These are phyloP conservation scores for Protobothrops flavoviridis DNA, from an alignment of 2,113 vertebrate genomes.

Conservation along the genomic window DNA sequence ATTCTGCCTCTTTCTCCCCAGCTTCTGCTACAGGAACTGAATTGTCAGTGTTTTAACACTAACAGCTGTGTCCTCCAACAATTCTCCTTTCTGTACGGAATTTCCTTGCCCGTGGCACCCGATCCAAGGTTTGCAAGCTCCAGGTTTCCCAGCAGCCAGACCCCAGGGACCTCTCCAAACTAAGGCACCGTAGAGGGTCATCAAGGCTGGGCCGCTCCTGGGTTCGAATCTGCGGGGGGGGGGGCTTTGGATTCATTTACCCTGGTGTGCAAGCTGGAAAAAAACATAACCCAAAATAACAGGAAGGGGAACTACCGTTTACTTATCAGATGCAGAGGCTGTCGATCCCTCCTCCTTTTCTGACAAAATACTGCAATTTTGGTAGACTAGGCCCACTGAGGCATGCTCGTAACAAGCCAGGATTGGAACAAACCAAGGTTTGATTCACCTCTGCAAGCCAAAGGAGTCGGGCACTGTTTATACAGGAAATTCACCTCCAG, in stretches of 20 bases:
- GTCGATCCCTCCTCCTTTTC: not conserved
- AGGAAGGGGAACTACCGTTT: not conserved
- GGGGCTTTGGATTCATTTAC: not conserved
- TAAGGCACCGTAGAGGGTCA: not conserved
- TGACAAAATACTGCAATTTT: not conserved
- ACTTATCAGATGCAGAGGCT: too few species aligned
- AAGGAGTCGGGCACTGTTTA: too few species aligned
- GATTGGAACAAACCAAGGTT: too few species aligned
- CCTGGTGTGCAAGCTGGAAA: not conserved
- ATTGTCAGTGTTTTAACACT: slow-evolving; percentile 30
- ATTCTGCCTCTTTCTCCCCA: slow-evolving; percentile 25
- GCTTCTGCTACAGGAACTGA: slow-evolving; percentile 30
- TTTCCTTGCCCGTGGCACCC: not conserved
- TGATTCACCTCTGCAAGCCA: too few species aligned
- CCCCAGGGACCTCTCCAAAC: not conserved
- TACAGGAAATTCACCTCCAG: too few species aligned
- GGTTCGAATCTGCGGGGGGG: not conserved
- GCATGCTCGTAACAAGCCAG: too few species aligned
- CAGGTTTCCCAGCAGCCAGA: not conserved
- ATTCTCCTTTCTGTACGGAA: not conserved
- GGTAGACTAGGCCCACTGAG: too few species aligned
- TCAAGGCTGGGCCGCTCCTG: not conserved
- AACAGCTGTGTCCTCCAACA: slow-evolving; percentile 22
- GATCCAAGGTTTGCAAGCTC: not conserved
- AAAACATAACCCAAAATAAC: not conserved